phyloP scores from a whole-genome alignment of 1,140 invertebrate species.

The Drosophila watanabei region DNA sequence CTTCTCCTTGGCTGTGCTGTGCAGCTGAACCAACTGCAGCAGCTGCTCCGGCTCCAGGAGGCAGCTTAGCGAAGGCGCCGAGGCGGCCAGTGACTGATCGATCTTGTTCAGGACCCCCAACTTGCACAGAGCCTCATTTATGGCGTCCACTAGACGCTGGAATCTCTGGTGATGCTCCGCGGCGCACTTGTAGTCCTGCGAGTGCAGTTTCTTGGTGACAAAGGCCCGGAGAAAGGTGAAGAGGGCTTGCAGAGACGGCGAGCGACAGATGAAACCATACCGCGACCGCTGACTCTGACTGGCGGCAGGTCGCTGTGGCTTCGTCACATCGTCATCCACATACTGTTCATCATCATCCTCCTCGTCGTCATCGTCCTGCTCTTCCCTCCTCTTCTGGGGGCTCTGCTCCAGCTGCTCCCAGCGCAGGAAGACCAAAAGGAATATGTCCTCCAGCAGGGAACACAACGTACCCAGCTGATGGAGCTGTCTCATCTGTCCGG shows the following conservation, averaged over 20 bases:
- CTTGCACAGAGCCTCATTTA: constrained; percentile 78
- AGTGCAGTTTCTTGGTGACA: constrained; percentile 77
- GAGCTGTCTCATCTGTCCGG: constrained; percentile 65
- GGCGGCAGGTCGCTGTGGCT: constrained; percentile 6
- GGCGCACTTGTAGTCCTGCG: constrained; percentile 73
- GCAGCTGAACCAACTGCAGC: constrained; percentile 68
- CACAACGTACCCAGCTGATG: constrained; percentile 66
- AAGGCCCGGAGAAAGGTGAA: constrained; percentile 74
- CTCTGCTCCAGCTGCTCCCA: constrained; percentile 73
- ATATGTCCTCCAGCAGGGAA: constrained; percentile 72
- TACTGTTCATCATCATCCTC: constrained; percentile 67
- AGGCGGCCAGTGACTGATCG: constrained; percentile 50
- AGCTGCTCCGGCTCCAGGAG: constrained; percentile 69
- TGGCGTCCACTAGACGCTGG: constrained; percentile 67
- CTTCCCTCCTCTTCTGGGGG: constrained; percentile 5
- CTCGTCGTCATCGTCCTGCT: constrained; percentile 38
- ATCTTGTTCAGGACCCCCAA: constrained; percentile 75
- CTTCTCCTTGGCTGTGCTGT: constrained; percentile 61
- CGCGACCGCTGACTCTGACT: constrained; percentile 30
- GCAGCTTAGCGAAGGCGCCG: constrained; percentile 19
- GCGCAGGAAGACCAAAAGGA: constrained; percentile 75
- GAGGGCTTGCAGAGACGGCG: constrained; percentile 54
- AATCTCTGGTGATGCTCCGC: constrained; percentile 61
- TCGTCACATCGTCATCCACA: constrained; percentile 62
- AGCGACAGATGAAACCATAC: constrained; percentile 75